Percentiles rank a stretch among this genome's conserved stretches.
Evolutionary conservation across 2,888 invertebrate genomes (phyloP).

Genomic region (Agrochola lota): DNA sequence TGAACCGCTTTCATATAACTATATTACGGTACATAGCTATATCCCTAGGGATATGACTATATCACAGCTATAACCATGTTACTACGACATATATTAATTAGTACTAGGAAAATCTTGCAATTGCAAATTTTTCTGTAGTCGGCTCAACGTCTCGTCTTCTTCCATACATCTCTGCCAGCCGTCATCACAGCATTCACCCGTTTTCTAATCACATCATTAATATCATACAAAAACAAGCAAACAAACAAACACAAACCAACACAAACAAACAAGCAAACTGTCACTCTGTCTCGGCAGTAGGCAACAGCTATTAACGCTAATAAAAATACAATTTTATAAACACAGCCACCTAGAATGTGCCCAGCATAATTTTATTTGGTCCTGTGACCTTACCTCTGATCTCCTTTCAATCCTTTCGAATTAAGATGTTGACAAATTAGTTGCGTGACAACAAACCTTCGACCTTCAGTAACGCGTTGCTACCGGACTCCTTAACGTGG

Average conservation of each 20-base stretch:
- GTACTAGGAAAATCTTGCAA: not conserved
- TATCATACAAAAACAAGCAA: not conserved
- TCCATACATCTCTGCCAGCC: not conserved
- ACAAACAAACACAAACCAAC: too few species aligned
- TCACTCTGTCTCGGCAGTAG: not conserved
- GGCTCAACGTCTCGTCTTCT: not conserved
- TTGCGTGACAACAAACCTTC: conserved; percentile 64
- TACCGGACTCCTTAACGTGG: conserved; percentile 47
- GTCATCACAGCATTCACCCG: not conserved
- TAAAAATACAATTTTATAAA: conserved; percentile 24
- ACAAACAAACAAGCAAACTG: not conserved
- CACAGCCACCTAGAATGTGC: conserved; percentile 14
- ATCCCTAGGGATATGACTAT: too few species aligned
- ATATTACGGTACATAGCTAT: too few species aligned
- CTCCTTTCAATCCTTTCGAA: conserved; percentile 68
- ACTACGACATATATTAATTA: too few species aligned
- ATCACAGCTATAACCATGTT: too few species aligned
- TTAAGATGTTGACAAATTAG: conserved; percentile 53
- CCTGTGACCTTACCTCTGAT: conserved; percentile 67
- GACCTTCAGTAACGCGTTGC: conserved; percentile 61
- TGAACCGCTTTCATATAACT: too few species aligned
- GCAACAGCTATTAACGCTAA: not conserved
- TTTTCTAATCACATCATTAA: not conserved
- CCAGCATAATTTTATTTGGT: conserved; percentile 46
- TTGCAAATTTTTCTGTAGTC: not conserved